Evolutionary conservation across 92 coral and sea anemone genomes (phyloP).

Genomic region (Nematostella vectensis): DNA sequence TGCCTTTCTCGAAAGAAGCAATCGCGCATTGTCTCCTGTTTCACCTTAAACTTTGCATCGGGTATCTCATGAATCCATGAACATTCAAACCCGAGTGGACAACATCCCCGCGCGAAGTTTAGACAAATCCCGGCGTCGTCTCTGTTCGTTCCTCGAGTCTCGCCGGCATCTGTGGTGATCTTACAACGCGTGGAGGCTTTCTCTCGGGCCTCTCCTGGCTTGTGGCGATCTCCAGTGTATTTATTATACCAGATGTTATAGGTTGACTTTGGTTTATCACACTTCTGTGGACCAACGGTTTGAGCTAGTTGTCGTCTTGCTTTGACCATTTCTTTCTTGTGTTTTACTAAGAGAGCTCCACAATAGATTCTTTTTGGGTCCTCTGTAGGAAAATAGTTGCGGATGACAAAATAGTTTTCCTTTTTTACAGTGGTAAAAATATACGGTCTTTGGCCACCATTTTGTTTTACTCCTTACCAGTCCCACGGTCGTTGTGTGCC

Average conservation of each 20-base stretch:
- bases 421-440: too few relatives aligned
- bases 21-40: conserved; percentile 47
- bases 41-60: conserved; percentile 22
- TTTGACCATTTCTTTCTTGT: too few relatives aligned
- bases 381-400: too few relatives aligned
- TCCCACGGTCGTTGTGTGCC: too few relatives aligned
- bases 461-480: too few relatives aligned
- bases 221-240: conserved; percentile 59
- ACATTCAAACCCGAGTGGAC: conserved; percentile 71
- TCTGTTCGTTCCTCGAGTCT: conserved; percentile 47
- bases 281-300: conserved; percentile 68
- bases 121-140: conserved; percentile 53
- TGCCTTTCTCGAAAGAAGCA: conserved; percentile 84
- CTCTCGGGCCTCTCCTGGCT: conserved; percentile 29
- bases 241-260: conserved; percentile 89
- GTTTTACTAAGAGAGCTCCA: not conserved
- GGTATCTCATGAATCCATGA: conserved; percentile 68
- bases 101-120: conserved; percentile 84
- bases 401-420: too few relatives aligned
- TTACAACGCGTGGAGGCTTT: conserved; percentile 54
- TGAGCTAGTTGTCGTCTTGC: conserved; percentile 72
- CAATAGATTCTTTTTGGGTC: too few relatives aligned
- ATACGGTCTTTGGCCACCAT: too few relatives aligned
- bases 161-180: conserved; percentile 57
- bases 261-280: conserved; percentile 33